A percentile compares a stretch with the other conserved stretches of the same genome.
phyloP scores from a whole-genome alignment of 2,113 vertebrate species.

The Sminthopsis crassicaudata region DNA sequence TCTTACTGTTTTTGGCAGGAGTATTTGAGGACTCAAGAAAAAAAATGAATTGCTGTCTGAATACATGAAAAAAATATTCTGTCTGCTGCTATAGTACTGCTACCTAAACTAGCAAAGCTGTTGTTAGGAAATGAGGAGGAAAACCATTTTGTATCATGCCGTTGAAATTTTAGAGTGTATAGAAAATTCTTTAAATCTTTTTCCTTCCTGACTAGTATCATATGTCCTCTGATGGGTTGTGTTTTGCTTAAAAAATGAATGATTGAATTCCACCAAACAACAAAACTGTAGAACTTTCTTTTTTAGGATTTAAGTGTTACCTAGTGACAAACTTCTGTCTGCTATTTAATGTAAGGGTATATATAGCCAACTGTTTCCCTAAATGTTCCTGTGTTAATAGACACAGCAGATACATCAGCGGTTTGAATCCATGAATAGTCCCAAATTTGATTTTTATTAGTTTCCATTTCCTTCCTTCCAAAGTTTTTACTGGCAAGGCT shows the following conservation, averaged over 20 bases:
- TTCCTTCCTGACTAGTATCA: background rate
- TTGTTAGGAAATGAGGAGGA: background rate
- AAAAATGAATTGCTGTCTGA: background rate
- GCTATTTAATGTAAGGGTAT: background rate
- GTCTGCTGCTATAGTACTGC: background rate
- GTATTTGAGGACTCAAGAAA: background rate
- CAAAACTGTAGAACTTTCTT: background rate
- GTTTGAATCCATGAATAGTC: background rate
- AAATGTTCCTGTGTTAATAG: background rate
- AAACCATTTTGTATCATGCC: background rate
- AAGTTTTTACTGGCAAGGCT: background rate
- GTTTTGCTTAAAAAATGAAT: background rate
- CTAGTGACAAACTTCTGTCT: background rate
- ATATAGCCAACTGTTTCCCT: background rate
- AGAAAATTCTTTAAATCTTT: background rate
- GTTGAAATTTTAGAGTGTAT: background rate
- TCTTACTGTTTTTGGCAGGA: background rate
- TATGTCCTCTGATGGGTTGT: background rate
- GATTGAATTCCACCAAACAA: background rate
- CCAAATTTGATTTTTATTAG: background rate
- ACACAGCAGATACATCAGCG: background rate
- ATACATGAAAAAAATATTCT: background rate
- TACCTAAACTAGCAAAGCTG: background rate
- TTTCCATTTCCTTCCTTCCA: background rate
- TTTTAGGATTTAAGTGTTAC: background rate